These are phyloP conservation scores for Leucopsar rothschildi DNA, from an alignment of 2,113 vertebrate genomes.

Conservation along the genomic window DNA sequence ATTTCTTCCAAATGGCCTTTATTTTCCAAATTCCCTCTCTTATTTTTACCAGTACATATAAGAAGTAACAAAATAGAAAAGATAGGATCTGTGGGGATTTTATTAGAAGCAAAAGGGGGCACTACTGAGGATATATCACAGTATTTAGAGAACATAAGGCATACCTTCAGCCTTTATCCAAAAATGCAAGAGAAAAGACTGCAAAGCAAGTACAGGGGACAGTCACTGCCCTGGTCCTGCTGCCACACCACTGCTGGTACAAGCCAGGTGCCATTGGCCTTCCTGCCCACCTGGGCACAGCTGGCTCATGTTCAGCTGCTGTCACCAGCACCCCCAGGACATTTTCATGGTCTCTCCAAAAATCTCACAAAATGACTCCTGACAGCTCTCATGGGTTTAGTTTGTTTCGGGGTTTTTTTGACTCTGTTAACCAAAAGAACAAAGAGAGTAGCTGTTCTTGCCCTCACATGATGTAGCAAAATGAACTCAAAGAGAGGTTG, in stretches of 20 bases:
- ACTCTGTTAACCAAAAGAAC: background rate
- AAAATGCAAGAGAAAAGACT: background rate
- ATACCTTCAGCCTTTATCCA: background rate
- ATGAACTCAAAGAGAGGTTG: background rate
- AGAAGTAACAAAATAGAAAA: background rate
- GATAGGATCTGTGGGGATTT: background rate
- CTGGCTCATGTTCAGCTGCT: background rate
- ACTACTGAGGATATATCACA: background rate
- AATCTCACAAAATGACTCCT: background rate
- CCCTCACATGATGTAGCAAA: background rate
- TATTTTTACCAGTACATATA: background rate
- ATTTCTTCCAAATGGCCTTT: background rate
- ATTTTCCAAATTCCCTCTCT: background rate
- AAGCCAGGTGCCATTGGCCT: background rate
- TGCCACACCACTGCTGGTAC: background rate
- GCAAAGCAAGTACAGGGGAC: background rate
- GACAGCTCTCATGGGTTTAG: background rate
- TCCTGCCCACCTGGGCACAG: background rate
- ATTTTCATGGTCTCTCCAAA: background rate
- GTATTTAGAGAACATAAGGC: background rate
- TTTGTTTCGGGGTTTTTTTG: background rate
- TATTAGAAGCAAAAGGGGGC: background rate
- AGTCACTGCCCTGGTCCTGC: background rate
- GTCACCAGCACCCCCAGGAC: rapidly evolving
- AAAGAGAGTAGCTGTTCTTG: background rate